phyloP scores from a whole-genome alignment of 2,797 vertebrate species.

The Myotis planiceps region DNA sequence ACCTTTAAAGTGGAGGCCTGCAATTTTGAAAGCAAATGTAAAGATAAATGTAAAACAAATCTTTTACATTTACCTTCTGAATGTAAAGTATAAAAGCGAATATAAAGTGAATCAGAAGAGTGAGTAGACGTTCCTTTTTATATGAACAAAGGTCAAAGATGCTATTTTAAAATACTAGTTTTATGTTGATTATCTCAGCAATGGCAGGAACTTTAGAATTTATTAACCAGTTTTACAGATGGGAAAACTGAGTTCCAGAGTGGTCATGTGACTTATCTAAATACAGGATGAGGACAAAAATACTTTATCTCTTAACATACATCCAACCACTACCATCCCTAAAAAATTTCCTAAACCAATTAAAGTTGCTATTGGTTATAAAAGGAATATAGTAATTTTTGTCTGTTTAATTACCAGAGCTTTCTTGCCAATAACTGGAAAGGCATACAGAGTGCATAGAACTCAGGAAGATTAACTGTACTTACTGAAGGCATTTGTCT shows the following conservation, averaged over 20 bases:
- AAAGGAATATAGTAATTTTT: conserved; percentile 24
- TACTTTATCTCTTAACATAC: background rate
- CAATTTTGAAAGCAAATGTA: background rate
- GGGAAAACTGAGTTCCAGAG: background rate
- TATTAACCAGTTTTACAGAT: background rate
- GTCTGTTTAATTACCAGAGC: background rate
- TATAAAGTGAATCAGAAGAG: background rate
- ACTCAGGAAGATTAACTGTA: background rate
- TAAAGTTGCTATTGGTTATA: background rate
- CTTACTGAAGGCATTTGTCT: background rate
- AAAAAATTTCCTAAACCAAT: conserved; percentile 10
- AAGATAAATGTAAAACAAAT: background rate
- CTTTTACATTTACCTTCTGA: background rate
- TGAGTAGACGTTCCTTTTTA: background rate
- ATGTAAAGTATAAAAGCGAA: background rate
- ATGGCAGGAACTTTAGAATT: background rate
- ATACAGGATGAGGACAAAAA: background rate
- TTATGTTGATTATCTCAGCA: background rate
- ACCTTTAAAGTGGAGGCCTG: background rate
- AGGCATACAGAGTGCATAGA: background rate
- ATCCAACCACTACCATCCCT: background rate
- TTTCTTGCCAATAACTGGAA: background rate
- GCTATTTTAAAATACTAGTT: conserved; percentile 10
- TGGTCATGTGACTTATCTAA: background rate
- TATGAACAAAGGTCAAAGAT: conserved; percentile 49